A percentile compares a stretch with the other conserved stretches of the same genome.
phyloP scores from a whole-genome alignment of 2,888 invertebrate genomes.

The Erannis defoliaria region DNA sequence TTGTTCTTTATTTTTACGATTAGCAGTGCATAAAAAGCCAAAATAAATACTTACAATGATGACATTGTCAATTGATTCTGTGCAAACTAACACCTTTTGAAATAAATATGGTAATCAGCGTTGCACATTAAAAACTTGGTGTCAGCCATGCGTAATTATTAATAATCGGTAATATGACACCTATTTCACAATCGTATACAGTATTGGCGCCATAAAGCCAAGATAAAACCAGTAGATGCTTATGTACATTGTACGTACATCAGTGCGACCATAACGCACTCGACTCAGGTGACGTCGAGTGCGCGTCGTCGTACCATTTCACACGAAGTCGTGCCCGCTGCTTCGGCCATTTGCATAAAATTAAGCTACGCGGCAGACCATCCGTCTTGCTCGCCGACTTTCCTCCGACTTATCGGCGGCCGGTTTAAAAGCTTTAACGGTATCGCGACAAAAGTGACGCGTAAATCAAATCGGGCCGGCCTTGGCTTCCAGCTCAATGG shows the following conservation, averaged over 20 bases:
- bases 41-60: not conserved
- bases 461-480: constrained; percentile 70
- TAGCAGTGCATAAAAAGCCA: too few relatives aligned
- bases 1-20: too few relatives aligned
- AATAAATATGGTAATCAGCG: constrained; percentile 32
- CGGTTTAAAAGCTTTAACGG: constrained; percentile 79
- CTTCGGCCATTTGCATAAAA: constrained; percentile 66
- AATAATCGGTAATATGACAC: constrained; percentile 27
- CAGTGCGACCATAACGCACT: constrained; percentile 36
- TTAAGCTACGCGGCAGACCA: constrained; percentile 65
- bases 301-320: constrained; percentile 58
- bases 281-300: constrained; percentile 23
- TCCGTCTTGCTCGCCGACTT: constrained; percentile 76
- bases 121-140: constrained; percentile 18
- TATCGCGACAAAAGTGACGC: constrained; percentile 77
- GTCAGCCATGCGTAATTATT: constrained; percentile 15
- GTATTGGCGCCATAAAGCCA: constrained; percentile 5
- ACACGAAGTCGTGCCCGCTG: constrained; percentile 54
- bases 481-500: constrained; percentile 63
- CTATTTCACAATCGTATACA: constrained; percentile 31
- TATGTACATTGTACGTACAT: not conserved
- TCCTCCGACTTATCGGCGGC: constrained; percentile 66
- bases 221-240: constrained; percentile 20
- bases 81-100: constrained; percentile 27
- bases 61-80: not conserved